A percentile compares a stretch with the other conserved stretches of the same genome.
Evolutionary conservation across 2,888 invertebrate species (phyloP).

Genomic region (Gryllus longicercus): DNA sequence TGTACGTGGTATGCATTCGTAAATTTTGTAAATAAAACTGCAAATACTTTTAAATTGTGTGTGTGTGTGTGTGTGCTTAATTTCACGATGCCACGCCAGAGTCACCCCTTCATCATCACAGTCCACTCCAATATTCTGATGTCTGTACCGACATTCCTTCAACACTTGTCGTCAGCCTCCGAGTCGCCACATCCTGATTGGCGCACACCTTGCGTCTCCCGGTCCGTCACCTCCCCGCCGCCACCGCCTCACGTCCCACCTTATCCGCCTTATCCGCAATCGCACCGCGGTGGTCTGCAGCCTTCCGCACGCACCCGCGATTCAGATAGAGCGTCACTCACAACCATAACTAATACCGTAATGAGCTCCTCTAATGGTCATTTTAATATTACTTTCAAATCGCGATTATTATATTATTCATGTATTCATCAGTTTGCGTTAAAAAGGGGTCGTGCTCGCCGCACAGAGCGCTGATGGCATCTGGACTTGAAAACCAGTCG

Average conservation of each 20-base stretch:
- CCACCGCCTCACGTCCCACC: background rate
- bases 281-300: background rate
- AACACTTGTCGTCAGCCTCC: too few relatives aligned
- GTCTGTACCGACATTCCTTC: too few relatives aligned
- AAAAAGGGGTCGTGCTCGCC: slow-evolving; percentile 3
- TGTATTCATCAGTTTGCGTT: background rate
- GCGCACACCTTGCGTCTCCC: too few relatives aligned
- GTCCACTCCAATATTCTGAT: too few relatives aligned
- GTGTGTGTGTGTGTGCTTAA: too few relatives aligned
- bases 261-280: background rate
- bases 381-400: slow-evolving; percentile 17
- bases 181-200: too few relatives aligned
- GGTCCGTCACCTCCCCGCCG: background rate
- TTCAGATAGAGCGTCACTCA: background rate
- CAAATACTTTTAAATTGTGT: too few relatives aligned
- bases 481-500: background rate
- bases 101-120: too few relatives aligned
- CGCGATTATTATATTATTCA: background rate
- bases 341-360: background rate
- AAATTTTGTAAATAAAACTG: too few relatives aligned
- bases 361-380: background rate
- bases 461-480: background rate
- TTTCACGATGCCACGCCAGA: too few relatives aligned
- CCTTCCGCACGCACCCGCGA: background rate
- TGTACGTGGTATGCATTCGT: too few relatives aligned